These are phyloP conservation scores for Zosterops pallidus DNA, from an alignment of 2,113 vertebrate species.

Conservation along the genomic window DNA sequence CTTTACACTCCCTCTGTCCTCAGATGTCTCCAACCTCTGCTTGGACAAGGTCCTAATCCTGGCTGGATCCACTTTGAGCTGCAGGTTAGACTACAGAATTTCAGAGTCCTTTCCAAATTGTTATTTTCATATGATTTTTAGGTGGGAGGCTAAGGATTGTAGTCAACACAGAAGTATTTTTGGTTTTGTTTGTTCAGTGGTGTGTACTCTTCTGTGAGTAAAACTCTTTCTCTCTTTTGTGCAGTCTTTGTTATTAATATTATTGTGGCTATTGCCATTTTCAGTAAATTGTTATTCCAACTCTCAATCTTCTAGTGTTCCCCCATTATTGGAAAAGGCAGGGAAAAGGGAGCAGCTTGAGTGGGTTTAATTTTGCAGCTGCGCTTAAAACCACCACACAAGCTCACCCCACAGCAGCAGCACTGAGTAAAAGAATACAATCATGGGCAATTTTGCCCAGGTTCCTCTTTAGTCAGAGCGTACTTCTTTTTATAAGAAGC, in stretches of 20 bases:
- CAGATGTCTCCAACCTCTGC: neutral
- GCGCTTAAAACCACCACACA: neutral
- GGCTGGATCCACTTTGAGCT: neutral
- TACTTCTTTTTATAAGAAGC: conserved; percentile 4
- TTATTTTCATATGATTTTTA: neutral
- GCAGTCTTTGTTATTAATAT: neutral
- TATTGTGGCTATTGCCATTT: neutral
- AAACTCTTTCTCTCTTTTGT: neutral
- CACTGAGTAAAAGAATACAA: neutral
- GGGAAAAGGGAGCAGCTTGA: neutral
- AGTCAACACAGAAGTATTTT: neutral
- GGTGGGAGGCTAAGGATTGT: neutral
- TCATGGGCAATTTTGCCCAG: neutral
- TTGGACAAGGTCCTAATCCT: neutral
- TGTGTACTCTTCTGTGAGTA: neutral
- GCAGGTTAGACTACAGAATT: neutral
- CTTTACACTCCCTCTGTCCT: neutral
- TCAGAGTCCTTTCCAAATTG: neutral
- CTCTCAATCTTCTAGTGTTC: neutral
- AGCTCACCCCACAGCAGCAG: neutral
- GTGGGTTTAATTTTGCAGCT: neutral
- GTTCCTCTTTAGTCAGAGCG: conserved; percentile 5
- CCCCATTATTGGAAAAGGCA: neutral
- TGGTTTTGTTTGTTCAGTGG: neutral
- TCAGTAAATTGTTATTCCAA: neutral